Evolutionary conservation across 2,888 invertebrate species (phyloP).

Genomic region (Meganola albula): DNA sequence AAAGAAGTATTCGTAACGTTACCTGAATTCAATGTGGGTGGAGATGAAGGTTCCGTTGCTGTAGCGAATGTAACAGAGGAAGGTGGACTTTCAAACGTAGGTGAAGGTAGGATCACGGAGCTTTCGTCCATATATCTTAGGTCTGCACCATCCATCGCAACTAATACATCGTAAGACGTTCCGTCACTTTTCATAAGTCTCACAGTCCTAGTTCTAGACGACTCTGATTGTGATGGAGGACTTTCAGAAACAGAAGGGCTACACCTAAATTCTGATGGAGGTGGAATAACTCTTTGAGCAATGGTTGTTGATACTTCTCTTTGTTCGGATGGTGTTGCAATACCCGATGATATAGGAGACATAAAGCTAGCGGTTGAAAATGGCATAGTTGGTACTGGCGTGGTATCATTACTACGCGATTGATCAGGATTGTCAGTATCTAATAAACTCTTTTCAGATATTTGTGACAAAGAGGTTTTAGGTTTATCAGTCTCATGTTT

Average conservation of each 20-base stretch:
- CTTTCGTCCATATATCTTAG: constrained; percentile 94
- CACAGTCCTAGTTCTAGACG: constrained; percentile 75
- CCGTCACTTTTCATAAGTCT: constrained; percentile 76
- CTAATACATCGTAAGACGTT: constrained; percentile 85
- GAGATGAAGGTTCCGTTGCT: constrained; percentile 80
- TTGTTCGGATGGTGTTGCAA: constrained; percentile 63
- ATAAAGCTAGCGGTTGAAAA: constrained; percentile 48
- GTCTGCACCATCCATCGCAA: constrained; percentile 90
- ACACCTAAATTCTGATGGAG: constrained; percentile 84
- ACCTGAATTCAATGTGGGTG: constrained; percentile 69
- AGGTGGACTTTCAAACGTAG: constrained; percentile 86
- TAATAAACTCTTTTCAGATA: constrained; percentile 80
- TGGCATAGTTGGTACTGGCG: constrained; percentile 49
- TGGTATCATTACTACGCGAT: constrained; percentile 45
- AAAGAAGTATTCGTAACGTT: constrained; percentile 80
- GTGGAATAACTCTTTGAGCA: constrained; percentile 84
- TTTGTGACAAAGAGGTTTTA: constrained; percentile 77
- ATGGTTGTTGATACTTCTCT: constrained; percentile 70
- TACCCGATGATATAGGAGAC: constrained; percentile 61
- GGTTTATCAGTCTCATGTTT: constrained; percentile 59
- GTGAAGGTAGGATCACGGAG: constrained; percentile 88
- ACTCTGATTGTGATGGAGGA: constrained; percentile 76
- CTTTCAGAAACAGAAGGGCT: constrained; percentile 82
- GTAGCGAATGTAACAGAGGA: constrained; percentile 80
- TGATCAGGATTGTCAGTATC: constrained; percentile 78